Evolutionary conservation across 2,113 vertebrate genomes (phyloP).

Genomic region (Taxidea taxus): DNA sequence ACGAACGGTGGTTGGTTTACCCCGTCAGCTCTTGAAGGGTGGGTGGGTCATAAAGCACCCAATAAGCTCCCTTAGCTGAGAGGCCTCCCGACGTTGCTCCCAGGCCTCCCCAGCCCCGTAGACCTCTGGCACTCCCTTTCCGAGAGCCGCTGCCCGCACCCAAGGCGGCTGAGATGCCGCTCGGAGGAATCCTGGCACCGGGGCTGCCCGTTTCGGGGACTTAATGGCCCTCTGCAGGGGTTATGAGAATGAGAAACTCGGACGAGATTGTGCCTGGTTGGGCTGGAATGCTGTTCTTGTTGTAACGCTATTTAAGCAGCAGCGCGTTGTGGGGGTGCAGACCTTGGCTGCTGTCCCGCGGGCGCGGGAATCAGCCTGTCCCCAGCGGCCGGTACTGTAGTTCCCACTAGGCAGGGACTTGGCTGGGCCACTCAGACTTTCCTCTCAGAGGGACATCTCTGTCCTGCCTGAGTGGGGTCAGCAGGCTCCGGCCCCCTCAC

Average conservation of each 20-base stretch:
- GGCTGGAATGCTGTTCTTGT: constrained; percentile 78
- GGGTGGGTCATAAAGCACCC: not conserved
- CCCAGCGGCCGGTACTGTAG: constrained; percentile 67
- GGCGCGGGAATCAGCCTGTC: constrained; percentile 64
- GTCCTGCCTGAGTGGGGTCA: not conserved
- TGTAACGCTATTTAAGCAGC: constrained; percentile 73
- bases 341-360: constrained; percentile 43
- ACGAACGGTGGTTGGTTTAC: not conserved
- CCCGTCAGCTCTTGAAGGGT: not conserved
- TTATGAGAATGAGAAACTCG: constrained; percentile 67
- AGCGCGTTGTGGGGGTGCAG: constrained; percentile 63
- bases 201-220: not conserved
- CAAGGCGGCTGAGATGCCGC: not conserved
- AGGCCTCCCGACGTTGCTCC: not conserved
- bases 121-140: not conserved
- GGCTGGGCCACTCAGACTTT: not conserved
- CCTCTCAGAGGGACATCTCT: not conserved
- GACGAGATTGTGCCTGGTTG: constrained; percentile 68
- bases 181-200: not conserved
- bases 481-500: not conserved
- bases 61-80: too few relatives aligned
- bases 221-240: constrained; percentile 43
- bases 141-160: not conserved
- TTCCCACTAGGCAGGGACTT: constrained; percentile 72
- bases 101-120: not conserved